Base-by-base conservation (phyloP, 2,113 vertebrate genomes). In the Mystacornis crossleyi region DNA sequence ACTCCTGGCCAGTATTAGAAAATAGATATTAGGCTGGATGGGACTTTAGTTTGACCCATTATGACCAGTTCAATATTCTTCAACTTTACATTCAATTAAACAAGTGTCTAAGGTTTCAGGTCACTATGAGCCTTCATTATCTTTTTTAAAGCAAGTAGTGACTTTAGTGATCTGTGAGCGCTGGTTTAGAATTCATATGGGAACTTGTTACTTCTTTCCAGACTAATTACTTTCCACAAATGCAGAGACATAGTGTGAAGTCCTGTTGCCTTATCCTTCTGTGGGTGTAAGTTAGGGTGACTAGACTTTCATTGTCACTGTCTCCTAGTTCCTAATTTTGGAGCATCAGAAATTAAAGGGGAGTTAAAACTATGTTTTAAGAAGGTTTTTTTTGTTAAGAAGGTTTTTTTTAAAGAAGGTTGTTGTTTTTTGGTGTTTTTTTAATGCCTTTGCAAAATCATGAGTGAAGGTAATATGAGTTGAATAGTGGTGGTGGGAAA, bases 231-330 rank as follows among this genome's bases (percentile, higher is more conserved):
- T 55, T 51, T 58, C 19, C 34, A 51, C 25, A 53, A 23, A 2
- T 57, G 8, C 40, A 57, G 60, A 62, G 8, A 45, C 16, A 25
- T 3, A 3, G 19, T 65, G 8, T 43, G 16, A 73, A 70, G 51
- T 53, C n/a, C 25, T 66, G 5, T 66, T 92, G 25, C 28, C 15
- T 36, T 64, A 13, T 8, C 5, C 7, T 60, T 55, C 75, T 65
- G 10, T 26, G 61, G 54, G n/a, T n/a, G n/a, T n/a, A 9, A 21
- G 16, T 60, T 26, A 47, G 6, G 6, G 8, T 66, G 29, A 71
- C 20, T 0, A 0, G 36, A 89, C 7, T 6, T 8, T 43, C 6
- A 14, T 23, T 29, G 14, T 43, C 34, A 53, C 18, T 24, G 4
- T 69, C 20, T 81, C 10, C 36, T 61, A 14, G 6, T 16, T 83